Conservation (phyloP, 2,113 vertebrate genomes). For the Indri indri region DNA sequence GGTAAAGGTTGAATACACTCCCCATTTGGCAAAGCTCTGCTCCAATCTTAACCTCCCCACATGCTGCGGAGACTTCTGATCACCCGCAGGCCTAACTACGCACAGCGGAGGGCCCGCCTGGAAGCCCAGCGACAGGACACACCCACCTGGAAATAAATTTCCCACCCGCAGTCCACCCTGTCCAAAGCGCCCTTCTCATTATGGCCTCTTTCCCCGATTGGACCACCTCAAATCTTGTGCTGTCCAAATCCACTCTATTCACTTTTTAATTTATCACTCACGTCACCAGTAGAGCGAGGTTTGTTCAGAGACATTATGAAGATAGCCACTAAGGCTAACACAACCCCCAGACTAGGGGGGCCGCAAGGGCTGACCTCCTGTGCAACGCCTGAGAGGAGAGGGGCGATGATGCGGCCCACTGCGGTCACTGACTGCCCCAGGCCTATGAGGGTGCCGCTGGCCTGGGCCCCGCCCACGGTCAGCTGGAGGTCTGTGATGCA, state of each 20-base stretch:
- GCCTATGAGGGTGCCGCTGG: slow-evolving; percentile 93
- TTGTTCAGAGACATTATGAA: slow-evolving; percentile 85
- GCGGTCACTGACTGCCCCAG: slow-evolving; percentile 96
- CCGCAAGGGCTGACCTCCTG: slow-evolving; percentile 96
- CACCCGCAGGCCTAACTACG: background rate
- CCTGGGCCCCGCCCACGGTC: slow-evolving; percentile 85
- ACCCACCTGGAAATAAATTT: rapidly evolving
- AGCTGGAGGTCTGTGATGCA: slow-evolving; percentile 94
- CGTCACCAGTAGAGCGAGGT: slow-evolving; percentile 29
- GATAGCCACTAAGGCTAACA: slow-evolving; percentile 88
- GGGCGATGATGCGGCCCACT: slow-evolving; percentile 90
- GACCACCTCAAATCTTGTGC: rapidly evolving
- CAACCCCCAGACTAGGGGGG: slow-evolving; percentile 90
- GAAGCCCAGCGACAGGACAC: rapidly evolving
- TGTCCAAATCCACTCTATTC: slow-evolving; percentile 38
- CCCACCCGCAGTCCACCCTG: background rate
- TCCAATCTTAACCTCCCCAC: background rate
- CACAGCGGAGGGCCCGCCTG: background rate
- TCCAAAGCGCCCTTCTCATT: background rate
- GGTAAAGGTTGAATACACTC: background rate
- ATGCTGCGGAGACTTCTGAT: background rate
- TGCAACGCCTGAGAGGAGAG: slow-evolving; percentile 92
- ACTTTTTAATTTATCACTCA: slow-evolving; percentile 74
- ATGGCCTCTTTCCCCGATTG: background rate
- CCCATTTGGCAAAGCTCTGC: background rate